Evolutionary conservation across 2,888 invertebrate genomes (phyloP), one percentile per base, ranked within the genome.

Genomic region (Platypus cylindrus): DNA sequence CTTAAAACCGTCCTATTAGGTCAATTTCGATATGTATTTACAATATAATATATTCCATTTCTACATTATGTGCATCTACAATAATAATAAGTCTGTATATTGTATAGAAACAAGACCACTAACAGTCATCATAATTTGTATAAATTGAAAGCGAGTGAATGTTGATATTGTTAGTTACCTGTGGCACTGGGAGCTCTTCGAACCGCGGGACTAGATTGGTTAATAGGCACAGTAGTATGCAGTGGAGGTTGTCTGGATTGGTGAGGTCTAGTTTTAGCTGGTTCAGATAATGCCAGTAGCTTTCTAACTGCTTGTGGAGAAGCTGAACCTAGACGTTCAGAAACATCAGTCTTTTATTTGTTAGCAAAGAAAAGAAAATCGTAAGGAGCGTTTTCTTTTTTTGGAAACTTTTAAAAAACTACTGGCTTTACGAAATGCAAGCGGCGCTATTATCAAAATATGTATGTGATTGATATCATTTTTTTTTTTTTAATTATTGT

Each of bases 281-380:
- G 81, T 56, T 89, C 87, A 8, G 89, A 84, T 17, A 98, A 68
- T 5, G 94, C 82, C 48, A 98, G 67, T 58, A 98, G 74, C 62
- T 98, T 98, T 51, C 93, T 76, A 12, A 97, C 91, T 5, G 95
- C 91, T 63, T 95, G 94, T 13, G 97, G 97, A 9, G 94, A 94
- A 24, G 93, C 93, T 24, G 94, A 82, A 45, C 93, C 82, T 70
- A 43, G 24, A 9, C 11, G n/a, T 24, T 24, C n/a, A 12, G 24
- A n/a, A n/a, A n/a, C n/a, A n/a, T n/a, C n/a, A n/a, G n/a, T 24
- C 17, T 23, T 26, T 20, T 2, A 20, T 24, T 16, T 22, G 23
- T n/a, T n/a, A n/a, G n/a, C n/a, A n/a, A n/a, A n/a, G n/a, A n/a
- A n/a, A 23, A 26, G 8, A 26, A n/a, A n/a, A n/a, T 12, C 3